Base-by-base conservation (phyloP, 2,888 invertebrate species). In the Drosophila birchii region DNA sequence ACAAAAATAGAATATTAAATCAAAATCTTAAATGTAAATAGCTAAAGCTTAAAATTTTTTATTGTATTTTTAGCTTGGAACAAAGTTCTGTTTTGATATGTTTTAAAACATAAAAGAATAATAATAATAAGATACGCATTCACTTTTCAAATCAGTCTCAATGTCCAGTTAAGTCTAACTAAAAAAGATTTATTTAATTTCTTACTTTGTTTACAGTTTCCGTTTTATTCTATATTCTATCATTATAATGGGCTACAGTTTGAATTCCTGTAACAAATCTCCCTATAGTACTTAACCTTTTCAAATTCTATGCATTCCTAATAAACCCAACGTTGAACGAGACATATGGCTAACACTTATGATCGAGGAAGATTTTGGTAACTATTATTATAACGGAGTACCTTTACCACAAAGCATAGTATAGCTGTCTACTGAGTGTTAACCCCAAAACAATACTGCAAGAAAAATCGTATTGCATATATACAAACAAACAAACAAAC, bases 381-480 rank as follows among this genome's bases (percentile, higher is more conserved):
- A 47, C 43, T 51, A 62, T 29, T 51, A 62, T 29, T 62, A 47
- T 67, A 38, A 47, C 67, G 29, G 55, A 34, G 56, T 68, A 68
- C 67, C 67, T 56, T 49, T 66, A 67, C 36, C 55, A 67, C 26
- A 20, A 5, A 38, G 47, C 6, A 47, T 45, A 43, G 38, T 56
- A 56, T 56, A 57, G 26, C 43, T 70, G 55, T 71, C 55, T 71
- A 55, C 55, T 47, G 67, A 45, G 67, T 61, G 61, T 55, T 71
- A 70, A 39, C 34, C 34, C 43, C 23, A 53, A 39, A 45, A 56
- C 16, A 34, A 38, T 36, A 62, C 51, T 29, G 44, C 56, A 29
- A 39, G n/a, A n/a, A 39, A 39, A 55, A 62, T 23, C 23, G 38
- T 44, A 41, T 34, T 54, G 53, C 56, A 53, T 39, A 53, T 53